These are phyloP conservation scores for Anableps anableps DNA, from an alignment of 2,797 vertebrate species.

Conservation along the genomic window DNA sequence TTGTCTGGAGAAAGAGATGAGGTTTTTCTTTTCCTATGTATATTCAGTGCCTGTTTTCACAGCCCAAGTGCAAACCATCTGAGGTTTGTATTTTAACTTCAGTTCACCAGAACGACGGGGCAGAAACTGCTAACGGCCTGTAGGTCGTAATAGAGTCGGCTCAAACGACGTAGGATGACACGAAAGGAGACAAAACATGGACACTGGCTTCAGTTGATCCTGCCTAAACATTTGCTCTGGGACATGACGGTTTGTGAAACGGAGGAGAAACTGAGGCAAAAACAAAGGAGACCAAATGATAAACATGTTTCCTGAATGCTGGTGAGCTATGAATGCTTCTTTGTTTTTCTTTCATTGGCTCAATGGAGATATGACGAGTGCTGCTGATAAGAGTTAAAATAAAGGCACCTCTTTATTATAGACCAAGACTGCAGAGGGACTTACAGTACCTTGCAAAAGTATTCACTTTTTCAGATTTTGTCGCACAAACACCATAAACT, in stretches of 20 bases:
- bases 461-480: constrained; percentile 1
- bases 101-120: constrained; percentile 56
- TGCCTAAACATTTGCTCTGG: constrained; percentile 27
- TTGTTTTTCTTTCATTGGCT: constrained; percentile 31
- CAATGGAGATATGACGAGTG: constrained; percentile 24
- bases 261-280: constrained; percentile 55
- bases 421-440: constrained; percentile 55
- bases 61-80: constrained; percentile 67
- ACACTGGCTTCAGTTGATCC: constrained; percentile 51
- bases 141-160: constrained; percentile 49
- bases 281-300: constrained; percentile 25
- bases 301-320: constrained; percentile 26
- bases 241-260: constrained; percentile 42
- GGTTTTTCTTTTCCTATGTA: constrained; percentile 31
- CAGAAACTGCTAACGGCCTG: constrained; percentile 55
- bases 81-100: constrained; percentile 47
- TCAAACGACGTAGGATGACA: constrained; percentile 31
- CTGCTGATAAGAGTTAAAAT: constrained; percentile 54
- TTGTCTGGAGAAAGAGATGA: constrained; percentile 43
- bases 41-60: constrained; percentile 73
- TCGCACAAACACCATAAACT: neutral
- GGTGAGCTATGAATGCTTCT: constrained; percentile 35
- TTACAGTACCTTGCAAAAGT: neutral
- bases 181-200: constrained; percentile 31
- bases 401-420: constrained; percentile 79